Base-by-base conservation (phyloP, 53 echinoderm and acorn worm genomes). In the Echinometra lucunter region DNA sequence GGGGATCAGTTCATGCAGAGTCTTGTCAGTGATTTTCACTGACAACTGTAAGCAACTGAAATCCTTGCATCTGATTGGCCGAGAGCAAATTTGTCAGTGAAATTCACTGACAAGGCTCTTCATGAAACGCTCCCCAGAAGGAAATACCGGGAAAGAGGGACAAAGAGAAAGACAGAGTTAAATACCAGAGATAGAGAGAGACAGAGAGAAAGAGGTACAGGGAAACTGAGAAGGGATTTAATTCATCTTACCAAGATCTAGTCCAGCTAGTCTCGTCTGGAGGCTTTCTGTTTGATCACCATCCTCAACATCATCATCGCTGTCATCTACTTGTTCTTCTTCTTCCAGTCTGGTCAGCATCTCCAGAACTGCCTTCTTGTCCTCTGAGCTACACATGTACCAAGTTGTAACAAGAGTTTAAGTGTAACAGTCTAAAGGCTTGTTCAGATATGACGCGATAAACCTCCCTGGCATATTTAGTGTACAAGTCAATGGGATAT, bases 321-420 rank as follows among this genome's bases (percentile, higher is more conserved):
- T 90, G 16, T 95, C 93, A 40, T 93, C 91, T 0, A 44, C 56
- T 7, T 19, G 53, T 42, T 92, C 74, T 63, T 96, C 96, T 4
- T 58, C 92, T 56, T 98, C 98, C 13, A 98, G 95, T 53, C 97
- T 78, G 66, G 95, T 89, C 55, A 98, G 94, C 89, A 98, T 98
- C 88, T 97, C 98, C 25, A 96, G 90, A 63, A 98, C 92, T 15
- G 90, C 37, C 70, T 89, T 95, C 44, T 96, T 97, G 30, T 97
- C 97, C 53, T 95, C 97, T 42, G 90, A 40, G 74, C 98, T 98
- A 89, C 1, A n/a, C 34, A 27, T 23, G 27, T 63, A 0, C 23
- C 3, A 21, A 27, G 32, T 32, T 72, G 58, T 19, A 89, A 57
- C 56, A 89, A 9, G 42, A 58, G n/a, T n/a, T n/a, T n/a, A n/a